Base-by-base conservation (phyloP, 2,888 invertebrate genomes). In the Chaetoderma sp. region DNA sequence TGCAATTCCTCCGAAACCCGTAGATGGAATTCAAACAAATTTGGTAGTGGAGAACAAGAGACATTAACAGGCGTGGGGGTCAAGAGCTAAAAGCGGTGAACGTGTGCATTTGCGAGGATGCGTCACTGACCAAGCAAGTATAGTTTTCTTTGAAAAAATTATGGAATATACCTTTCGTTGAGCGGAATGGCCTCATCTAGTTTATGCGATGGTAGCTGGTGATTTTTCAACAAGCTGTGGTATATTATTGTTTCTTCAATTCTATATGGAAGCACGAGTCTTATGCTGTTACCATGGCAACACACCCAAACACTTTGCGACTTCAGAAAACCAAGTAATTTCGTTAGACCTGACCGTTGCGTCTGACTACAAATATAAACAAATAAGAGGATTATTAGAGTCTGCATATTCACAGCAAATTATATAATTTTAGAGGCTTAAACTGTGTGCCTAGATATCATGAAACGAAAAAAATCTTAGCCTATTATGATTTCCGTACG, bases 291-390 rank as follows among this genome's bases (percentile, higher is more conserved):
- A 21, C 72, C 78, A 63, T 77, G 75, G 28, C 68, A 63, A 75
- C 80, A 78, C 6, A 77, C 59, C 82, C 83, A 83, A 18, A 71
- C 69, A 69, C 75, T 72, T 71, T 78, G 75, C 54, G 76, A 75
- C 65, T 76, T 77, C 28, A 82, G 57, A 2, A 70, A 66, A 28
- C 79, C 82, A 72, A 81, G 70, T 59, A 76, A 59, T 13, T 50
- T 47, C 18, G 36, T 6, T 13, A 5, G 21, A n/a, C n/a, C n/a
- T 27, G 25, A 28, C 23, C 32, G 10, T 30, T 56, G 58, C 44
- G 33, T 58, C 30, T 73, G 74, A 23, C 74, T 75, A 45, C 32
- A 61, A 67, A 42, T 16, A 21, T 33, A 39, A 56, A 23, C 1
- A 42, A 18, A 6, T 27, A 2, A 27, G 21, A 6, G 4, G 32